Evolutionary conservation across 1,140 invertebrate species (phyloP).

Genomic region (Leptopilina clavipes): DNA sequence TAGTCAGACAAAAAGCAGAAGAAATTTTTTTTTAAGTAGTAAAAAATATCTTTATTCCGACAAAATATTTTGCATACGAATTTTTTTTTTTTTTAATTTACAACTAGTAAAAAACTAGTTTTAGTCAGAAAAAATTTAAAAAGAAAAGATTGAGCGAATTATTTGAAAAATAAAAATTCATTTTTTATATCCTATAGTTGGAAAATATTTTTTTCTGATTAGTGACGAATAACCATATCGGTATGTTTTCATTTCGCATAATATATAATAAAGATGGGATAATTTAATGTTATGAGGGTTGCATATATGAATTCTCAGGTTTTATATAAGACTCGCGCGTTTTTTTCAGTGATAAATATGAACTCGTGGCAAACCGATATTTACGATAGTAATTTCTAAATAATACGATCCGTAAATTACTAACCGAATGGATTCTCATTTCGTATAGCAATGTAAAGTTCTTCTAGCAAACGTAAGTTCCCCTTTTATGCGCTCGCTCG

Average conservation of each 20-base stretch:
- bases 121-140: too few relatives aligned
- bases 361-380: conserved; percentile 45
- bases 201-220: not conserved
- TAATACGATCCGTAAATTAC: conserved; percentile 53
- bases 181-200: too few relatives aligned
- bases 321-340: conserved; percentile 17
- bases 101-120: too few relatives aligned
- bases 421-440: conserved; percentile 49
- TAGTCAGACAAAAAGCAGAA: too few relatives aligned
- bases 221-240: not conserved
- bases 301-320: not conserved
- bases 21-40: too few relatives aligned
- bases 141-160: too few relatives aligned
- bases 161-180: too few relatives aligned
- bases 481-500: conserved; percentile 46
- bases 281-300: conserved; percentile 19
- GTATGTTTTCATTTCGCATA: conserved; percentile 30
- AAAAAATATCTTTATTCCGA: too few relatives aligned
- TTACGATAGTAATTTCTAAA: conserved; percentile 47
- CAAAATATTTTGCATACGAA: too few relatives aligned
- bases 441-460: conserved; percentile 42
- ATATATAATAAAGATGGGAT: conserved; percentile 5
- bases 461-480: conserved; percentile 42
- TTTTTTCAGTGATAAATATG: conserved; percentile 24
- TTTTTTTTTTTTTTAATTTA: too few relatives aligned